These are phyloP conservation scores for Ommatoiulus sabulosus DNA, from an alignment of 2,888 invertebrate genomes.

Conservation along the genomic window DNA sequence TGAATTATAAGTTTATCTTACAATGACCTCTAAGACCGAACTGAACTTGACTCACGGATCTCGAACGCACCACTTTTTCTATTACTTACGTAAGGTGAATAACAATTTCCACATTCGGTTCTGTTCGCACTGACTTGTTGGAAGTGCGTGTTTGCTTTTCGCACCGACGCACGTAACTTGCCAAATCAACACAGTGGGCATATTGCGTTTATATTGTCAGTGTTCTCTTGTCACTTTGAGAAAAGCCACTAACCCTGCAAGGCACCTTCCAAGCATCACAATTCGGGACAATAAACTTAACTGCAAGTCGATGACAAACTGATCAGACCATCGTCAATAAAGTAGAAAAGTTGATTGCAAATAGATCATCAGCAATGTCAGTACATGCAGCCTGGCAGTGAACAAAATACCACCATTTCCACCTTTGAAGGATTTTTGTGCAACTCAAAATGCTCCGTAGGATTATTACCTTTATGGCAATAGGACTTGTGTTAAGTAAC, in stretches of 20 bases:
- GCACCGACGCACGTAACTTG: not conserved
- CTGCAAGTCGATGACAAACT: not conserved
- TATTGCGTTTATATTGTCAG: not conserved
- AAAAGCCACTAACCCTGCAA: not conserved
- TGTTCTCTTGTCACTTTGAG: too few relatives aligned
- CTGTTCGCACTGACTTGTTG: not conserved
- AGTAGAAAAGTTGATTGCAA: not conserved
- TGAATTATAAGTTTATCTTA: too few relatives aligned
- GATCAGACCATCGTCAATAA: not conserved
- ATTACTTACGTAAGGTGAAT: not conserved
- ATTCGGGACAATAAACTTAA: not conserved
- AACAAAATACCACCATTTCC: not conserved
- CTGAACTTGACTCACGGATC: not conserved
- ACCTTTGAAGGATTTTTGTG: not conserved
- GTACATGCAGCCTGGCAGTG: not conserved
- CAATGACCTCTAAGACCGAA: not conserved
- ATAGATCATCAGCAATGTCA: not conserved
- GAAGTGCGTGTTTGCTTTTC: not conserved
- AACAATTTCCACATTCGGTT: not conserved
- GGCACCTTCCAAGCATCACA: not conserved
- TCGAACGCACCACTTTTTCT: not conserved
- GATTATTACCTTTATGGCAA: not conserved
- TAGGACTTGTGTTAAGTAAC: not conserved
- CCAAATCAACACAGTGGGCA: not conserved
- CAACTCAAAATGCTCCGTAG: not conserved